phyloP scores from a whole-genome alignment of 2,888 invertebrate species.

The Standfussiana lucernea region DNA sequence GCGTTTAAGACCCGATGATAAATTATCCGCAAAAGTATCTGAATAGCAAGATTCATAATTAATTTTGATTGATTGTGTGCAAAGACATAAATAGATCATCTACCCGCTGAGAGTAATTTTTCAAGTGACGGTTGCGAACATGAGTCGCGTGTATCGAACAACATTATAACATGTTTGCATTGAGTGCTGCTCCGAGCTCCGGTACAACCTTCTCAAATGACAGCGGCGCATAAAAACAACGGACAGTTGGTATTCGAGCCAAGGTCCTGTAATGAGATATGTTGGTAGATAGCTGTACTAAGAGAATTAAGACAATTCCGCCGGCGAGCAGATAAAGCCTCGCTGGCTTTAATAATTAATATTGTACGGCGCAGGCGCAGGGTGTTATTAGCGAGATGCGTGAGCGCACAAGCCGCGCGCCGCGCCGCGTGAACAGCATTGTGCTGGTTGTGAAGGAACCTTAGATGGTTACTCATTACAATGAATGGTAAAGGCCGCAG shows the following conservation, averaged over 20 bases:
- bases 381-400: conserved; percentile 62
- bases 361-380: conserved; percentile 61
- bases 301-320: conserved; percentile 85
- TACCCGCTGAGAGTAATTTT: conserved; percentile 69
- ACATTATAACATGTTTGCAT: conserved; percentile 86
- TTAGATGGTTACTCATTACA: conserved; percentile 54
- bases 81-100: conserved; percentile 72
- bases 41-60: conserved; percentile 44
- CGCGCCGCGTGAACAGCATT: conserved; percentile 59
- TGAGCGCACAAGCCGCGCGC: conserved; percentile 52
- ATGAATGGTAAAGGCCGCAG: conserved; percentile 64
- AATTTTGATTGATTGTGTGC: conserved; percentile 67
- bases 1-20: conserved; percentile 33
- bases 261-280: conserved; percentile 90
- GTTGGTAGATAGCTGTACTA: conserved; percentile 83
- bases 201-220: conserved; percentile 89
- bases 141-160: conserved; percentile 70
- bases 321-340: conserved; percentile 76
- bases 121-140: conserved; percentile 74
- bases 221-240: conserved; percentile 88
- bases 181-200: conserved; percentile 83
- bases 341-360: conserved; percentile 76
- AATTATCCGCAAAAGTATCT: conserved; percentile 44
- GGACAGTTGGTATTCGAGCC: conserved; percentile 89
- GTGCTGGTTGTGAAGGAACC: conserved; percentile 67